These are phyloP conservation scores for Spodoptera picta DNA, from an alignment of 2,888 invertebrate species.

Conservation along the genomic window DNA sequence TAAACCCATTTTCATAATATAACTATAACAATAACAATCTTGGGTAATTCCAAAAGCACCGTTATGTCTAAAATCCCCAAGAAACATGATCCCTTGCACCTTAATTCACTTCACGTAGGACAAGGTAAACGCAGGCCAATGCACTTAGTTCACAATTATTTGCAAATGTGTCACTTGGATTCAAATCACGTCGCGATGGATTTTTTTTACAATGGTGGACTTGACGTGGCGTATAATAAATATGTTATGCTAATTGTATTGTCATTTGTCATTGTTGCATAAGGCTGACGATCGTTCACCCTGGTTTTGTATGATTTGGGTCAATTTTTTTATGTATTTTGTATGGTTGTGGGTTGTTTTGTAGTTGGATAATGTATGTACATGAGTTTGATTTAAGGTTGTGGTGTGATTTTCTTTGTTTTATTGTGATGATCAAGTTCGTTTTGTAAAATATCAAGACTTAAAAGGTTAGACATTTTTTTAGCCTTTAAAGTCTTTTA, in stretches of 20 bases:
- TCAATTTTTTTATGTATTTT: slow-evolving; percentile 32
- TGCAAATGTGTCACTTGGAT: slow-evolving; percentile 76
- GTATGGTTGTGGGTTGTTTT: background rate
- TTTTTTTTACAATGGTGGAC: slow-evolving; percentile 72
- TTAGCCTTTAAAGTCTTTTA: no score
- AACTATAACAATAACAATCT: slow-evolving; percentile 13
- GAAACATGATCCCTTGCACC: slow-evolving; percentile 26
- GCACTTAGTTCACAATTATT: slow-evolving; percentile 78
- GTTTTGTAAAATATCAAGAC: background rate
- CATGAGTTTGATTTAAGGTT: background rate
- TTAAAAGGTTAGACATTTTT: background rate
- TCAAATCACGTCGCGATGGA: slow-evolving; percentile 70
- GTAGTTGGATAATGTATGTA: background rate
- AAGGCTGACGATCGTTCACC: slow-evolving; percentile 59
- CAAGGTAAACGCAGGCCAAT: slow-evolving; percentile 84
- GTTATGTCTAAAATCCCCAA: slow-evolving; percentile 56
- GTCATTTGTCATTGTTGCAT: slow-evolving; percentile 75
- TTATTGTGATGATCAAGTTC: no score
- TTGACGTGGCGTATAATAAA: slow-evolving; percentile 68
- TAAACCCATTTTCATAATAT: slow-evolving; percentile 5
- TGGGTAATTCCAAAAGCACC: slow-evolving; percentile 52
- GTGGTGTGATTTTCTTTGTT: background rate
- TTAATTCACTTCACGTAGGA: slow-evolving; percentile 70
- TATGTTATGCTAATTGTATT: slow-evolving; percentile 78
- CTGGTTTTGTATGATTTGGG: slow-evolving; percentile 50